Conservation (phyloP, 2,888 invertebrate genomes). For the Plagodis dolabraria region DNA sequence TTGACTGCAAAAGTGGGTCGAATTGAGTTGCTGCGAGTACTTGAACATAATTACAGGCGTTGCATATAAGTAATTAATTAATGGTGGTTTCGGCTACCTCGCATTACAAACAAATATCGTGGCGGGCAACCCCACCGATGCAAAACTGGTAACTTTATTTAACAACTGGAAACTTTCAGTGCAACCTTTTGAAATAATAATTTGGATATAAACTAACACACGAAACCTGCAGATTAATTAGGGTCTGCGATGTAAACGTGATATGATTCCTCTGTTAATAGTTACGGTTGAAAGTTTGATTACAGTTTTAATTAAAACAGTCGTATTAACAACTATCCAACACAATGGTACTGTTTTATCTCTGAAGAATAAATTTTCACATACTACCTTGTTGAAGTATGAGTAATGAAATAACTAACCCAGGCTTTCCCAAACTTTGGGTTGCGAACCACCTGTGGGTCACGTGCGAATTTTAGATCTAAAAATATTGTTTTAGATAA, state of each 20-base stretch:
- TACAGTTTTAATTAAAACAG: background rate
- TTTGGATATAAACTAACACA: slow-evolving; percentile 37
- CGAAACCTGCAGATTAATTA: slow-evolving; percentile 51
- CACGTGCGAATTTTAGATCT: too few relatives aligned
- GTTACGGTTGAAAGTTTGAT: background rate
- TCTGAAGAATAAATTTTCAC: too few relatives aligned
- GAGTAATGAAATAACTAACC: too few relatives aligned
- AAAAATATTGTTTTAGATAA: too few relatives aligned
- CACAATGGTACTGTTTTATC: too few relatives aligned
- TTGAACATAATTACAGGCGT: slow-evolving; percentile 62
- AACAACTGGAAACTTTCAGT: slow-evolving; percentile 49
- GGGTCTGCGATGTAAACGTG: slow-evolving; percentile 28
- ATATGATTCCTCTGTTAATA: slow-evolving; percentile 4
- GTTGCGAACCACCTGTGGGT: too few relatives aligned
- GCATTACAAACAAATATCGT: slow-evolving; percentile 55
- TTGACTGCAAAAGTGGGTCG: slow-evolving; percentile 61
- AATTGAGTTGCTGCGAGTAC: slow-evolving; percentile 59
- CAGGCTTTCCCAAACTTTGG: too few relatives aligned
- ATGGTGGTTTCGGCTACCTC: slow-evolving; percentile 51
- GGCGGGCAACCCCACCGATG: slow-evolving; percentile 41
- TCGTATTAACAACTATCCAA: too few relatives aligned
- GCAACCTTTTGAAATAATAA: slow-evolving; percentile 51
- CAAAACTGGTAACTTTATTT: slow-evolving; percentile 46
- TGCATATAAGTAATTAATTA: slow-evolving; percentile 73
- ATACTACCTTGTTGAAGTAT: too few relatives aligned